Percentiles rank a stretch among this genome's conserved stretches.
Conservation (phyloP, 2,888 invertebrate species). For the Lasioglossum oenotherae region DNA sequence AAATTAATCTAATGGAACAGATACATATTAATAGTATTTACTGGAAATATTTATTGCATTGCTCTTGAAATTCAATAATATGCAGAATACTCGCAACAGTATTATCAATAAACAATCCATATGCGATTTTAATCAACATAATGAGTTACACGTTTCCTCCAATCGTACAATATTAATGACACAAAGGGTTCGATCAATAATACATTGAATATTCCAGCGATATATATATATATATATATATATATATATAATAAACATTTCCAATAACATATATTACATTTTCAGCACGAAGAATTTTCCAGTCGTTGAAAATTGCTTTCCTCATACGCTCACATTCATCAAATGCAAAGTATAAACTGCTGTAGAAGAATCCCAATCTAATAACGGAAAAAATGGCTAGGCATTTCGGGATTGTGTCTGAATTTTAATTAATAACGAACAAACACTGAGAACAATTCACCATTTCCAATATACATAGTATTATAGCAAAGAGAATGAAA, state of each 20-base stretch:
- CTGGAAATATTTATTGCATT: background rate
- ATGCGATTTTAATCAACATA: background rate
- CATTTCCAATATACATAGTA: background rate
- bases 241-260: background rate
- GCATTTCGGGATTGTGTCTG: background rate
- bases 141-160: background rate
- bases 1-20: background rate
- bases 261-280: background rate
- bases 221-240: too few species aligned
- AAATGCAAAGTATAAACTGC: background rate
- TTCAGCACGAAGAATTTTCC: background rate
- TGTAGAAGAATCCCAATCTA: background rate
- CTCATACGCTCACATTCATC: background rate
- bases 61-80: background rate
- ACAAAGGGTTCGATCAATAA: background rate
- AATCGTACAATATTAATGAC: background rate
- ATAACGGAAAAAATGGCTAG: background rate
- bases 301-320: background rate
- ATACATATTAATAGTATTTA: background rate
- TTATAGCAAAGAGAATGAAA: background rate
- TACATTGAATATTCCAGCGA: background rate
- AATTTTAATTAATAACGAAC: background rate
- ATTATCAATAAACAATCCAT: background rate
- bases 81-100: background rate
- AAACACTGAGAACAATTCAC: background rate